phyloP scores from a whole-genome alignment of 2,888 invertebrate species.

The Temnothorax unifasciatus region DNA sequence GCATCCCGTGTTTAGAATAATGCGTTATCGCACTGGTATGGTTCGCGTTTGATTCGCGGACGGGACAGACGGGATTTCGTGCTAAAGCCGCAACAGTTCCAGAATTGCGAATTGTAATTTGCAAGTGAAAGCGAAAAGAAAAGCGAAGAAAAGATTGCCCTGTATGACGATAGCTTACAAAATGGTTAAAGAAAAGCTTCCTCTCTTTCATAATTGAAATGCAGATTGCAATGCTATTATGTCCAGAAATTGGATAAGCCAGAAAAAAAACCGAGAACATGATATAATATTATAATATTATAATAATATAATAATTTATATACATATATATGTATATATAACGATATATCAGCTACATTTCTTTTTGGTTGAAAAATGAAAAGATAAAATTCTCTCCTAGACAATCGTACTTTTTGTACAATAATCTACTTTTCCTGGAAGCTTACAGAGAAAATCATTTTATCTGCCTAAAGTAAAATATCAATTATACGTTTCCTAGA shows the following conservation, averaged over 20 bases:
- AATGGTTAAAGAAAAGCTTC: slow-evolving; percentile 36
- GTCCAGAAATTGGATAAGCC: background rate
- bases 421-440: slow-evolving; percentile 13
- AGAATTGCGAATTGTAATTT: slow-evolving; percentile 41
- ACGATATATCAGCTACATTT: background rate
- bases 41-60: slow-evolving; percentile 41
- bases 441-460: slow-evolving; percentile 39
- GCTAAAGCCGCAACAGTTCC: slow-evolving; percentile 26
- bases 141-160: slow-evolving; percentile 24
- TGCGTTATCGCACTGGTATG: slow-evolving; percentile 14
- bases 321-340: background rate
- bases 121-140: slow-evolving; percentile 50
- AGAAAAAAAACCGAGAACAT: background rate
- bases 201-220: slow-evolving; percentile 36
- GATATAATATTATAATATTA: background rate
- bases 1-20: slow-evolving; percentile 51
- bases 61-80: slow-evolving; percentile 1
- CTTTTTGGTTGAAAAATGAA: background rate
- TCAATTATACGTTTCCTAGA: slow-evolving; percentile 52
- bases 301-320: too few relatives aligned
- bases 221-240: slow-evolving; percentile 8
- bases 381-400: background rate
- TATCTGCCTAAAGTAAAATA: slow-evolving; percentile 42
- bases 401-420: slow-evolving; percentile 1
- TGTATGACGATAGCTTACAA: slow-evolving; percentile 38